A percentile compares a stretch with the other conserved stretches of the same genome.
These are phyloP conservation scores for Cheilosia urbana DNA, from an alignment of 2,888 invertebrate genomes.

Conservation along the genomic window DNA sequence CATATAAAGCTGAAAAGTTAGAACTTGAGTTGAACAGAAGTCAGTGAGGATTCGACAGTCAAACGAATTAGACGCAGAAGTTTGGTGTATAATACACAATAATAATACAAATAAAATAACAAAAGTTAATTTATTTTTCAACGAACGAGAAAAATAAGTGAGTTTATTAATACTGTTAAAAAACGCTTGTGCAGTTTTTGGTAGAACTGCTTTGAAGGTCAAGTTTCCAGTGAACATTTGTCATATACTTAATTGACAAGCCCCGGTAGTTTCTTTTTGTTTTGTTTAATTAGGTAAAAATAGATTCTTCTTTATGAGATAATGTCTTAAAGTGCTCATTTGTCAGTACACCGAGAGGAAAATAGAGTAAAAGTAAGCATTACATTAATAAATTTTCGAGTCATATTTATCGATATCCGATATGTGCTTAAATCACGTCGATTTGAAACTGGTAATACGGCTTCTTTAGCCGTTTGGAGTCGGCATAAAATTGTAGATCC, in stretches of 20 bases:
- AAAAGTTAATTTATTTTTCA: neutral
- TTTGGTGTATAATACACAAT: neutral
- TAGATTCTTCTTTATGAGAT: neutral
- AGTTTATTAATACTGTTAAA: neutral
- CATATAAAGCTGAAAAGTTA: constrained; percentile 16
- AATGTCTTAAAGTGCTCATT: neutral
- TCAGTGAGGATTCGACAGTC: constrained; percentile 35
- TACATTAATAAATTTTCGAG: no score
- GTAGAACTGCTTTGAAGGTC: neutral
- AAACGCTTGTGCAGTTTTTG: neutral
- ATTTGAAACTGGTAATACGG: no score
- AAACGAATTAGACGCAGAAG: neutral
- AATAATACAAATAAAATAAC: no score
- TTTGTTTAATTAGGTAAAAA: neutral
- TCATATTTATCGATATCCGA: no score
- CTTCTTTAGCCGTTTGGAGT: no score
- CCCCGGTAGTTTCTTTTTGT: neutral
- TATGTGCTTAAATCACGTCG: no score
- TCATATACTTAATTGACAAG: no score
- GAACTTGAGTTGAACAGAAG: neutral
- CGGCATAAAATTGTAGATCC: no score
- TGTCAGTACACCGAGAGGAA: no score
- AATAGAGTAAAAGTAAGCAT: no score
- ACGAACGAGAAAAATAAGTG: neutral
- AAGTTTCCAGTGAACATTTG: neutral